phyloP scores from a whole-genome alignment of 2,888 invertebrate genomes.

The Epirrita christyi region DNA sequence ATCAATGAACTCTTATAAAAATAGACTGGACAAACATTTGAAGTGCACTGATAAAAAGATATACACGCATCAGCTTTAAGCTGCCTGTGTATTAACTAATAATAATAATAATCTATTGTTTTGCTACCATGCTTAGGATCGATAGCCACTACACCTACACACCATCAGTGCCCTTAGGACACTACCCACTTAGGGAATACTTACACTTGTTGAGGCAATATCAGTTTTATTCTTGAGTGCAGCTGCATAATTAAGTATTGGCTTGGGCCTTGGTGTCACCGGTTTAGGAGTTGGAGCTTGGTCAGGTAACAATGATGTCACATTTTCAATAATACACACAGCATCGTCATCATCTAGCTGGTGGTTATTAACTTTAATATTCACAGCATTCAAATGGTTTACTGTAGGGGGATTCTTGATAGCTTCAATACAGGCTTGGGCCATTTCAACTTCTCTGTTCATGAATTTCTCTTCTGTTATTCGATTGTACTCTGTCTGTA shows the following conservation, averaged over 20 bases:
- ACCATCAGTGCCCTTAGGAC: no score
- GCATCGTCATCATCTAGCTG: constrained; percentile 47
- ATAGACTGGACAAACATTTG: no score
- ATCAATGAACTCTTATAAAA: no score
- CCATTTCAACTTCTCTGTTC: constrained; percentile 70
- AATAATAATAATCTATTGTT: no score
- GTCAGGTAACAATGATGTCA: constrained; percentile 47
- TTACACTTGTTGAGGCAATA: constrained; percentile 66
- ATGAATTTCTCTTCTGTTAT: constrained; percentile 60
- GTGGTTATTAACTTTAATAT: constrained; percentile 56
- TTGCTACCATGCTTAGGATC: no score
- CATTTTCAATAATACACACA: constrained; percentile 52
- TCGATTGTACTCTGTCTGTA: constrained; percentile 60
- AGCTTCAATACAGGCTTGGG: constrained; percentile 70
- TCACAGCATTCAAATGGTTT: constrained; percentile 64
- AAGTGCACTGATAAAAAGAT: no score
- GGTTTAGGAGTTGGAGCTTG: constrained; percentile 58
- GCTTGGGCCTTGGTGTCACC: constrained; percentile 50
- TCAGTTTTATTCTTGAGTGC: constrained; percentile 63
- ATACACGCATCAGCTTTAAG: no score
- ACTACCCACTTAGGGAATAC: no score
- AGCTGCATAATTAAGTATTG: constrained; percentile 68
- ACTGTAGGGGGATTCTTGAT: constrained; percentile 58
- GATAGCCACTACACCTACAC: no score
- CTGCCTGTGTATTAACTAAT: no score